Conservation (phyloP, 2,888 invertebrate species). For the Coenonympha arcania region DNA sequence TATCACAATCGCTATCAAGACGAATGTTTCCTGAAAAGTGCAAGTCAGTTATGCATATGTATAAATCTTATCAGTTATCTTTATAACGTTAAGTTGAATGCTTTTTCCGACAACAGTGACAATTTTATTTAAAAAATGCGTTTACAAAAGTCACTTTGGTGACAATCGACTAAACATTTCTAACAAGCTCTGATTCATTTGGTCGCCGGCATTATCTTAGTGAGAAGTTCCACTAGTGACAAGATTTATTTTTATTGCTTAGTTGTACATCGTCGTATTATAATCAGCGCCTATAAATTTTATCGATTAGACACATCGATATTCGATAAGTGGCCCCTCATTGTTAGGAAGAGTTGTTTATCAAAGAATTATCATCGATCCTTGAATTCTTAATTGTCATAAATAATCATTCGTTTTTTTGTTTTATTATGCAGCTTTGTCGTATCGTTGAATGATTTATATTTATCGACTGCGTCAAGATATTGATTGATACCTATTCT, state of each 20-base stretch:
- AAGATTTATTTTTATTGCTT: conserved; percentile 24
- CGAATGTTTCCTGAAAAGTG: neutral
- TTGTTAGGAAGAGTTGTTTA: conserved; percentile 11
- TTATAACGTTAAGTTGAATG: neutral
- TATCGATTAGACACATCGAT: conserved; percentile 11
- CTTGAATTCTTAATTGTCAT: conserved; percentile 13
- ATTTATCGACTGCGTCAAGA: neutral
- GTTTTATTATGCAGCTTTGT: neutral
- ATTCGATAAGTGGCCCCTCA: conserved; percentile 8
- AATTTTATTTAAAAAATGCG: neutral
- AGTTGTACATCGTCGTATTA: conserved; percentile 2
- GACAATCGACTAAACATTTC: neutral
- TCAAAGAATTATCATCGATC: conserved; percentile 12
- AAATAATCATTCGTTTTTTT: conserved; percentile 4
- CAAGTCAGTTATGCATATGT: neutral
- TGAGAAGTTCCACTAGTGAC: conserved; percentile 12
- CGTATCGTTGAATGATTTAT: conserved; percentile 1
- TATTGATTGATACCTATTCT: conserved; percentile 6
- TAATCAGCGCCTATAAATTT: conserved; percentile 16
- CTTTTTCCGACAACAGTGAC: neutral
- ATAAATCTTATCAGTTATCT: conserved; percentile 5
- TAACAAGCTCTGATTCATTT: neutral
- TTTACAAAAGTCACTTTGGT: neutral
- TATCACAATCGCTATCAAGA: neutral
- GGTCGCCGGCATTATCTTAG: neutral